Evolutionary conservation across 1,140 invertebrate genomes (phyloP).

Genomic region (Drosophila busckii): DNA sequence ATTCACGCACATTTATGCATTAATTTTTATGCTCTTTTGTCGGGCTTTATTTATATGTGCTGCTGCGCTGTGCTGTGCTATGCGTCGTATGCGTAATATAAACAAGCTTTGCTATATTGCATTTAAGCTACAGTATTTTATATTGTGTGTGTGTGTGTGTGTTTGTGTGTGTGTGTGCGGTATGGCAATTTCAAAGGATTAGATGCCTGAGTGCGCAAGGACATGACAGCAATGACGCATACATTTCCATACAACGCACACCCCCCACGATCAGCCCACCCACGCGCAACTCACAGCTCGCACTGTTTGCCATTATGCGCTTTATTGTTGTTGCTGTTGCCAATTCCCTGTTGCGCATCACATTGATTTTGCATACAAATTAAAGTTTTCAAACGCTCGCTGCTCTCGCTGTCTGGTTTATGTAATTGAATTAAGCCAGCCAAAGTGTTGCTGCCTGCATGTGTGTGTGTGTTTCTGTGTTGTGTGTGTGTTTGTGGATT

Average conservation of each 20-base stretch:
- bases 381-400: slow-evolving; percentile 51
- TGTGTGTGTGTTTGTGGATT: too few relatives aligned
- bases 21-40: slow-evolving; percentile 57
- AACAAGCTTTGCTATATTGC: slow-evolving; percentile 5
- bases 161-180: slow-evolving; percentile 12
- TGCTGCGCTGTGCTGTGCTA: slow-evolving; percentile 16
- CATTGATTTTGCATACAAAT: slow-evolving; percentile 73
- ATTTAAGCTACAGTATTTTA: slow-evolving; percentile 18
- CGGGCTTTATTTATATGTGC: slow-evolving; percentile 63
- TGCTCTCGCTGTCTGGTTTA: slow-evolving; percentile 44
- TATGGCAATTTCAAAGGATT: slow-evolving; percentile 69
- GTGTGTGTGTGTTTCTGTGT: slow-evolving; percentile 6
- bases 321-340: too few relatives aligned
- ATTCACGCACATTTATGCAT: slow-evolving; percentile 64
- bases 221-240: slow-evolving; percentile 53
- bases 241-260: slow-evolving; percentile 11
- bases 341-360: not conserved
- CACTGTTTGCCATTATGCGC: too few relatives aligned
- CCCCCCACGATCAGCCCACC: not conserved
- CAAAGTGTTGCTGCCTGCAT: slow-evolving; percentile 15
- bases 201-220: slow-evolving; percentile 62
- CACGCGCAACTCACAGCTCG: not conserved
- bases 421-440: slow-evolving; percentile 69
- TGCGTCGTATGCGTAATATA: slow-evolving; percentile 68
- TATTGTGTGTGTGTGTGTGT: slow-evolving; percentile 5